phyloP scores from a whole-genome alignment of 2,113 vertebrate genomes.

The Pithys albifrons region DNA sequence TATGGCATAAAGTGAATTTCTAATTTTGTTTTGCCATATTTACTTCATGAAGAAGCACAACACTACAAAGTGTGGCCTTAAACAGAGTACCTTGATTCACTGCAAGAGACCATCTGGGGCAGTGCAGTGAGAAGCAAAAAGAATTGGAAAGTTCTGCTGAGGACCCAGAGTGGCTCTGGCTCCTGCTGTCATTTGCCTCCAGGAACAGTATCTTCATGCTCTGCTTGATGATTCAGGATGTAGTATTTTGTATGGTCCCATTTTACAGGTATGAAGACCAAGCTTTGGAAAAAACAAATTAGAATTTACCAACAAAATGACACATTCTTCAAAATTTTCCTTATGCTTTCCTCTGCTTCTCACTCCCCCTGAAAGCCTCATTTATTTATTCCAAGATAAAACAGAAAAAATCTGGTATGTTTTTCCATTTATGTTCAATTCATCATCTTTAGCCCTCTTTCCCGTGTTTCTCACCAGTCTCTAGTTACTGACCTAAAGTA shows the following conservation, averaged over 20 bases:
- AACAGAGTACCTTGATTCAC: background rate
- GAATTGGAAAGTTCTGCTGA: background rate
- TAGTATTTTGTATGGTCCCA: background rate
- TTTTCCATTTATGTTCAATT: background rate
- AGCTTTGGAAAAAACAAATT: background rate
- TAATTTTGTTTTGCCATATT: background rate
- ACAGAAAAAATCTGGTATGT: background rate
- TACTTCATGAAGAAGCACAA: background rate
- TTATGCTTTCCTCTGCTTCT: background rate
- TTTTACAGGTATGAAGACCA: background rate
- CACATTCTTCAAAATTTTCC: background rate
- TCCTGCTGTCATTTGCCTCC: accelerated
- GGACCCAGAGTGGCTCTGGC: background rate
- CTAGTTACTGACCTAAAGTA: background rate
- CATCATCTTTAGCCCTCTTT: background rate
- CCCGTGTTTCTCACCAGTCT: background rate
- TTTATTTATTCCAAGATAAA: background rate
- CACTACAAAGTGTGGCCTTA: background rate
- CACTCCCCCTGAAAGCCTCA: background rate
- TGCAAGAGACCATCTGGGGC: background rate
- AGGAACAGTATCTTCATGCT: background rate
- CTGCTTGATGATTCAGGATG: background rate
- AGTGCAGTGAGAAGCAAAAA: background rate
- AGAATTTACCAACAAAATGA: background rate
- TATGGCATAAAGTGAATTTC: background rate